Percentiles rank a stretch among this genome's conserved stretches.
phyloP scores from a whole-genome alignment of 2,888 invertebrate species.

The Corythucha ciliata region DNA sequence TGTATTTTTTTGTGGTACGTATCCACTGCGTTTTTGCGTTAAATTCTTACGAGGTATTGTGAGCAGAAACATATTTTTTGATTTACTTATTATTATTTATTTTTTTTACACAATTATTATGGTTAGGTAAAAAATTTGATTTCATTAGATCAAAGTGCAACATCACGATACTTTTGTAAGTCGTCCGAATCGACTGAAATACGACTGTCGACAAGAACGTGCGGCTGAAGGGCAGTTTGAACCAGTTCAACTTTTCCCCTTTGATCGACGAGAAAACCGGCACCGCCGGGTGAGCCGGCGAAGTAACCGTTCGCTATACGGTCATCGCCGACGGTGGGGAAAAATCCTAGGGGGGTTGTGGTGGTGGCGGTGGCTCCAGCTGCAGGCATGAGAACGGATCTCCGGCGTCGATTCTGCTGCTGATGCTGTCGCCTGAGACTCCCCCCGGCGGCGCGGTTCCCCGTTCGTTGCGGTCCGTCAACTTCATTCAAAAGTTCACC shows the following conservation, averaged over 20 bases:
- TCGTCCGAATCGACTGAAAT: constrained; percentile 40
- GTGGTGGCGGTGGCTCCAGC: no score
- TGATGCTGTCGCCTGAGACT: neutral
- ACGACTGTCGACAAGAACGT: constrained; percentile 30
- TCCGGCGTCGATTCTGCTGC: no score
- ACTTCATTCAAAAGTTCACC: constrained; percentile 4
- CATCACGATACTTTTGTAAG: constrained; percentile 44
- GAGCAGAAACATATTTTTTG: no score
- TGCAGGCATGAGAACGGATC: no score
- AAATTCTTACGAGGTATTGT: no score
- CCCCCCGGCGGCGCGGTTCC: neutral
- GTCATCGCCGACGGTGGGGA: constrained; percentile 15
- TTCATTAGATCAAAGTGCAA: constrained; percentile 39
- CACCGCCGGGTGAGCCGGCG: constrained; percentile 4
- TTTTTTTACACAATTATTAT: no score
- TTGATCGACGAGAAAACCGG: constrained; percentile 19
- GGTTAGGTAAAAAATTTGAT: no score
- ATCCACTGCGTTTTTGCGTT: no score
- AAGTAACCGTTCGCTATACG: constrained; percentile 23
- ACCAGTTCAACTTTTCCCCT: constrained; percentile 17
- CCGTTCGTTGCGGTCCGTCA: neutral
- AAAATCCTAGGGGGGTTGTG: constrained; percentile 17
- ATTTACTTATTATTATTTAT: no score
- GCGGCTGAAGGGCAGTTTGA: constrained; percentile 32
- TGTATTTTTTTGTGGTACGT: no score